Conservation (phyloP, 1,140 invertebrate species). For the Dysdera silvatica region DNA sequence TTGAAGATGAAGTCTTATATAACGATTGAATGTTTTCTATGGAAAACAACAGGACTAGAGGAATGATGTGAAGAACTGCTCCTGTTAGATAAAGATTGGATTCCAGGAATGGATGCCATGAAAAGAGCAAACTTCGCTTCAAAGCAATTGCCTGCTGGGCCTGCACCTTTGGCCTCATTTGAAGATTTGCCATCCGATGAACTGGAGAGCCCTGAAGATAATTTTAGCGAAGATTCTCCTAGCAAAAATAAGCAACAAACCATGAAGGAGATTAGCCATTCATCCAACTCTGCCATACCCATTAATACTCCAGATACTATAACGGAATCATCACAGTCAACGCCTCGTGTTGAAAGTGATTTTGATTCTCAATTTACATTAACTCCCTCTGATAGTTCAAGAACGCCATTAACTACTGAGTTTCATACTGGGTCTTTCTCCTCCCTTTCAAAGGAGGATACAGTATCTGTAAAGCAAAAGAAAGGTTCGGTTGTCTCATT, state of each 20-base stretch:
- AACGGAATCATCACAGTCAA: constrained; percentile 22
- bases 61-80: too few species aligned
- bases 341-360: constrained; percentile 27
- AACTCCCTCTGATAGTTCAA: constrained; percentile 22
- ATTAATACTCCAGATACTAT: constrained; percentile 29
- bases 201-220: constrained; percentile 54
- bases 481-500: constrained; percentile 26
- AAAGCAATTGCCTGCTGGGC: constrained; percentile 58
- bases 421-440: constrained; percentile 19
- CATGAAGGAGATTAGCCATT: too few species aligned
- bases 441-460: constrained; percentile 15
- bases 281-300: too few species aligned
- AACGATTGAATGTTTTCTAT: too few species aligned
- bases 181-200: constrained; percentile 73
- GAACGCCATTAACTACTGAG: not conserved
- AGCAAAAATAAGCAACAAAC: too few species aligned
- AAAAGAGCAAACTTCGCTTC: constrained; percentile 43
- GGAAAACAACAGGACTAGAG: too few species aligned
- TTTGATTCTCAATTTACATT: constrained; percentile 28
- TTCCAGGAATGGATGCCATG: constrained; percentile 28
- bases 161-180: constrained; percentile 84
- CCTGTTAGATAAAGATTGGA: too few species aligned
- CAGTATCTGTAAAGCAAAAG: constrained; percentile 11
- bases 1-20: too few species aligned
- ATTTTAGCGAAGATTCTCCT: too few species aligned